Conservation (phyloP, 30 jellyfish, hydroid and myxozoan species). For the Aurelia aurita complex sp. Pacific region DNA sequence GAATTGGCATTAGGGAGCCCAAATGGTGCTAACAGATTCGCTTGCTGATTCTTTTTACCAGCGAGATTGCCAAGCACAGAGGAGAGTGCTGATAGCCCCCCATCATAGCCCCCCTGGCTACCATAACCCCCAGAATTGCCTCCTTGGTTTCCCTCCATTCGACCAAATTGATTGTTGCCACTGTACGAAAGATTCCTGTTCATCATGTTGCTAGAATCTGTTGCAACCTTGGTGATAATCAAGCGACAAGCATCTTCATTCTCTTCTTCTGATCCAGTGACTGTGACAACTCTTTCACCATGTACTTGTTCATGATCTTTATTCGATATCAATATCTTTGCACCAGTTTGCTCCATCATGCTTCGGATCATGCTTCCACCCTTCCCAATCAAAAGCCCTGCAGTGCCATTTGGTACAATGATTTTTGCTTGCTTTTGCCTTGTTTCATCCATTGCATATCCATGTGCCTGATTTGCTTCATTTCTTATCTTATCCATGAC, state of each 20-base stretch:
- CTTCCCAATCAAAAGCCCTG: constrained; percentile 96
- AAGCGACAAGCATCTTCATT: constrained; percentile 91
- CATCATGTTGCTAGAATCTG: constrained; percentile 94
- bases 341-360: constrained; percentile 90
- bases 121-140: constrained; percentile 16
- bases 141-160: constrained; percentile 10
- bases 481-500: constrained; percentile 90
- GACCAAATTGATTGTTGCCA: constrained; percentile 30
- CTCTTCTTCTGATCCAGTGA: constrained; percentile 86
- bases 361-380: constrained; percentile 93
- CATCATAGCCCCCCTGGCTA: constrained; percentile 53
- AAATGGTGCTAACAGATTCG: constrained; percentile 65
- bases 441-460: constrained; percentile 45
- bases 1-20: constrained; percentile 55
- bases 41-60: constrained; percentile 65
- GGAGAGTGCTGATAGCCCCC: constrained; percentile 69
- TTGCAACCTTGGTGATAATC: constrained; percentile 77
- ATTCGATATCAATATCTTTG: constrained; percentile 83
- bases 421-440: constrained; percentile 77
- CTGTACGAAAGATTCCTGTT: constrained; percentile 79
- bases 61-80: constrained; percentile 83
- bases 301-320: constrained; percentile 94
- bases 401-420: constrained; percentile 97
- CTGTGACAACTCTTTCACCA: constrained; percentile 95
- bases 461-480: constrained; percentile 77